Evolutionary conservation across 2,113 vertebrate species (phyloP).

Genomic region (Irena cyanogastra): DNA sequence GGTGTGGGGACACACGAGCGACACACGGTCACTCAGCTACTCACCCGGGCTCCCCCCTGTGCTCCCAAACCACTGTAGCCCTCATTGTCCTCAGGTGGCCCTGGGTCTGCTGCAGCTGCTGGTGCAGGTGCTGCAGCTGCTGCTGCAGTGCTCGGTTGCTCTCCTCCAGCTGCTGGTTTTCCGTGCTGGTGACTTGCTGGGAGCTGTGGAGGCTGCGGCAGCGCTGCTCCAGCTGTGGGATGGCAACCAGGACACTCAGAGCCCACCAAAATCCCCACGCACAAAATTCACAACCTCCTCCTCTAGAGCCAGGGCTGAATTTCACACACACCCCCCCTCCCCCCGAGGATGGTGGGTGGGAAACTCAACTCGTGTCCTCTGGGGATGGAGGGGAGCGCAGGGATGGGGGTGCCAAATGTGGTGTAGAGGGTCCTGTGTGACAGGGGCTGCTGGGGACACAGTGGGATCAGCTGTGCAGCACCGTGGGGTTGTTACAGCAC

Average conservation of each 20-base stretch:
- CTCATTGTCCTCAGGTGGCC: background rate
- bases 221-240: constrained; percentile 65
- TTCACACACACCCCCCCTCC: rapidly evolving
- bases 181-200: background rate
- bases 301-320: background rate
- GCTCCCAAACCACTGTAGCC: background rate
- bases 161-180: constrained; percentile 63
- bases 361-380: background rate
- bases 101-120: constrained; percentile 65
- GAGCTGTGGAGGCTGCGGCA: constrained; percentile 48
- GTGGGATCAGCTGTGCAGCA: background rate
- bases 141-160: constrained; percentile 50
- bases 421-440: background rate
- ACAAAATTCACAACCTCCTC: rapidly evolving
- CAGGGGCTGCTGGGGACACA: background rate
- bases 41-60: background rate
- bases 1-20: rapidly evolving
- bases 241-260: background rate
- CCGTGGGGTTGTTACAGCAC: rapidly evolving
- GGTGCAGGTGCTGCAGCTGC: constrained; percentile 57
- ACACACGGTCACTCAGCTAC: background rate
- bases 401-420: background rate
- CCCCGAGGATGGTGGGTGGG: rapidly evolving
- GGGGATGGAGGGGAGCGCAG: background rate
- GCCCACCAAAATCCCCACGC: rapidly evolving